Base-by-base conservation (phyloP, 2,113 vertebrate genomes). In the Siniperca knerii region DNA sequence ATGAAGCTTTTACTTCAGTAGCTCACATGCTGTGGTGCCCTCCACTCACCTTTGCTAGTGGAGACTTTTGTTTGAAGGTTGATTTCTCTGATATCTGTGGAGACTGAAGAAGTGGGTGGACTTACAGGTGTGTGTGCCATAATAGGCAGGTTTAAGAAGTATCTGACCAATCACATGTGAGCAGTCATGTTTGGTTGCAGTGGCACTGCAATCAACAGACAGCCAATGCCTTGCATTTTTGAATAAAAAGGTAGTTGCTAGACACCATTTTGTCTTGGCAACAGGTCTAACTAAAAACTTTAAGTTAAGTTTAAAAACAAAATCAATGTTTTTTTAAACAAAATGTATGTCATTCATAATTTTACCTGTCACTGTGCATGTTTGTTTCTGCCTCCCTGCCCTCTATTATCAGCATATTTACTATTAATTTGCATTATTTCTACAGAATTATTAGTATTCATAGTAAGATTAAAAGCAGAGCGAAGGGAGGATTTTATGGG, bases 121-220 rank as follows among this genome's bases (percentile, higher is more conserved):
- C 9, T 72, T 73, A 81, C 72, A 90, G 68, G 6, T 52, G 73
- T 48, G 23, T 35, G 69, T 0, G 16, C 15, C 23, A 37, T 20
- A 10, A 46, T 81, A 60, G 81, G 82, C 62, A 37, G 25, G 8
- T 72, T 88, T 71, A 80, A 91, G 18, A 74, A 46, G 20, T 10
- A 37, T 33, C 20, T 13, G 25, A 73, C 92, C 92, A 93, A 94
- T 93, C 86, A 83, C 29, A 54, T 4, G 52, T n/a, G 11, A 83
- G 90, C 57, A 77, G 42, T 60, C 84, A 90, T 11, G 92, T 81
- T 87, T 71, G 81, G 84, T 87, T 86, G 82, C 37, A 79, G 23
- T 0, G n/a, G 37, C 64, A 58, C 11, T 61, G 62, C 21, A 75
- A n/a, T 37, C 23, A 60, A 18, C 46, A 29, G 67, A 37, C n/a